Evolutionary conservation across 92 coral and sea anemone species (phyloP).

Genomic region (Palythoa heliodiscus): DNA sequence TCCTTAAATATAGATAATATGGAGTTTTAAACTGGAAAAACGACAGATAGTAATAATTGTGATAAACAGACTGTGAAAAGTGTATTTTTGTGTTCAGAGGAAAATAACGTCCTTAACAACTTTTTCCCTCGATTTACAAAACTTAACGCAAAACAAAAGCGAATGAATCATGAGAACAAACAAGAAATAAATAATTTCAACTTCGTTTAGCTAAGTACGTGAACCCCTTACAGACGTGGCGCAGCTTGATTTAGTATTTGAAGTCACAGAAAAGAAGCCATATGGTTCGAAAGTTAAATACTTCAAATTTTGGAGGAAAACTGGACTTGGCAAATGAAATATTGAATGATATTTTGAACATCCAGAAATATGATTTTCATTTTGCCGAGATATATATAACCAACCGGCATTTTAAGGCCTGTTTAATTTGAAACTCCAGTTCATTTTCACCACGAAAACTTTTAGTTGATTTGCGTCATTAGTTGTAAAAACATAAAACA

Average conservation of each 20-base stretch:
- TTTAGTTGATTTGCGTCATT: background rate
- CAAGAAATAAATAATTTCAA: too few relatives aligned
- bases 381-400: background rate
- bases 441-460: conserved; percentile 1
- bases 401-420: background rate
- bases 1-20: background rate
- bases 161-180: too few relatives aligned
- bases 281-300: background rate
- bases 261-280: too few relatives aligned
- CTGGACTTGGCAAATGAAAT: background rate
- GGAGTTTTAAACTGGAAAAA: background rate
- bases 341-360: background rate
- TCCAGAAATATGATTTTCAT: background rate
- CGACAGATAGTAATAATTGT: too few relatives aligned
- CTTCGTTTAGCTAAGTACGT: too few relatives aligned
- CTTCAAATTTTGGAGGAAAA: background rate
- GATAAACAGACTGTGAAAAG: too few relatives aligned
- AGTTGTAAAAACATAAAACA: background rate
- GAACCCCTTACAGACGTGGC: too few relatives aligned
- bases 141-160: too few relatives aligned
- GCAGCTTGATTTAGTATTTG: too few relatives aligned
- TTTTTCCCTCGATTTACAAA: too few relatives aligned
- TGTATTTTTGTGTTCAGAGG: too few relatives aligned
- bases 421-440: background rate
- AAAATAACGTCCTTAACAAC: too few relatives aligned